Base-by-base conservation (phyloP, 2,888 invertebrate genomes). In the Pandemis heparana region DNA sequence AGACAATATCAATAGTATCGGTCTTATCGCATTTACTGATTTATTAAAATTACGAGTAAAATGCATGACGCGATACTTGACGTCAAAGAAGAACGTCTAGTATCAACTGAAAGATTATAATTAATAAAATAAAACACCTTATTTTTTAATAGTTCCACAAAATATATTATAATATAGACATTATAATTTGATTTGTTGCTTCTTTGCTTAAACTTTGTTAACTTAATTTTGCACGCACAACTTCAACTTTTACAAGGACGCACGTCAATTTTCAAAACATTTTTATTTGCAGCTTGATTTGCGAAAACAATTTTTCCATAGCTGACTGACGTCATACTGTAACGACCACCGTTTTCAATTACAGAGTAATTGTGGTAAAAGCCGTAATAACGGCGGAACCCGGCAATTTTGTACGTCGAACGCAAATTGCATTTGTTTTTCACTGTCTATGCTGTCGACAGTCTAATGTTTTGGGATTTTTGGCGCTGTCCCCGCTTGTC, bases 261-360 rank as follows among this genome's bases (percentile, higher is more conserved):
- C 38, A 18, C 62, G 38, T n/a, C 60, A 10, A 14, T 60, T 14
- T 41, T 10, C 32, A 39, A 51, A 39, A 23, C 14, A 12, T 75
- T 79, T 80, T 80, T 79, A 77, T 66, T 70, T 69, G 64, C 73
- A 46, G 71, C 51, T 32, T 16, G 66, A 72, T 46, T 66, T 46
- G 71, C 61, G 66, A 74, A 53, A 62, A 23, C 16, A 62, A 65
- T 71, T 70, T 70, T 74, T 61, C 61, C 66, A 39, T 76, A 79
- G 76, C 75, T 74, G 74, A 6, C 67, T 85, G 85, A 86, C 88
- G 86, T 89, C 88, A 88, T 83, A 79, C 78, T 80, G 82, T 89
- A 91, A 91, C 89, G 84, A 88, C 87, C 87, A 85, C 89, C 81
- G 88, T 90, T 92, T 93, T 93, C 93, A 93, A 94, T 94, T 93